These are phyloP conservation scores for Carduelis carduelis DNA, from an alignment of 2,797 vertebrate genomes.

Conservation along the genomic window DNA sequence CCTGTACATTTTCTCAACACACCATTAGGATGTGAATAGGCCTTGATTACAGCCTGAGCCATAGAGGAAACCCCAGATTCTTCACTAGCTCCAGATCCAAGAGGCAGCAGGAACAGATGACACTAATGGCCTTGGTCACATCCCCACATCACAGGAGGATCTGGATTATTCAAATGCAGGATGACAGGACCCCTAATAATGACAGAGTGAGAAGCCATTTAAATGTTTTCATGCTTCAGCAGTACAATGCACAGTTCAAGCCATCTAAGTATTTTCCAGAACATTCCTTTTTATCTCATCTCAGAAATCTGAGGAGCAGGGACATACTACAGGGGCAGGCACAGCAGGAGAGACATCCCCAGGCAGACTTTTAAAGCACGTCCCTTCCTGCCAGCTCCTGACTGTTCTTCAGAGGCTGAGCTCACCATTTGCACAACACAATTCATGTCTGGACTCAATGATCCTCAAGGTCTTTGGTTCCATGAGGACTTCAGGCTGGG, in stretches of 20 bases:
- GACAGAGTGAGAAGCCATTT: neutral
- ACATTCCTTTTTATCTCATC: neutral
- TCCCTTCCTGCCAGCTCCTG: neutral
- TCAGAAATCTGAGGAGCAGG: neutral
- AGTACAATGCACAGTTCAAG: neutral
- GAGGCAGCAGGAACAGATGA: neutral
- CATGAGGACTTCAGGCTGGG: neutral
- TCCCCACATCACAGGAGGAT: neutral
- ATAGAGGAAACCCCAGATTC: neutral
- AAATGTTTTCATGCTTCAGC: neutral
- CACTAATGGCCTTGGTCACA: neutral
- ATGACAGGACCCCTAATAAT: neutral
- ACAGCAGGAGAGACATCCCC: neutral
- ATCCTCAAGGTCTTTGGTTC: neutral
- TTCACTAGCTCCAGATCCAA: neutral
- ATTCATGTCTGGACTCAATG: fast-evolving
- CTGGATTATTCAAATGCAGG: neutral
- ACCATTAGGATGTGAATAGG: neutral
- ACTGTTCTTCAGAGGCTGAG: neutral
- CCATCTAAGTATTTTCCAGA: neutral
- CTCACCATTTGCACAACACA: neutral
- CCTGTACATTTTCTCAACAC: neutral
- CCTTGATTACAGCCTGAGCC: neutral
- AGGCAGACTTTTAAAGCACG: neutral
- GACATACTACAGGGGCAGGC: neutral